phyloP scores from a whole-genome alignment of 2,113 vertebrate species.

The Antechinus stuartii region DNA sequence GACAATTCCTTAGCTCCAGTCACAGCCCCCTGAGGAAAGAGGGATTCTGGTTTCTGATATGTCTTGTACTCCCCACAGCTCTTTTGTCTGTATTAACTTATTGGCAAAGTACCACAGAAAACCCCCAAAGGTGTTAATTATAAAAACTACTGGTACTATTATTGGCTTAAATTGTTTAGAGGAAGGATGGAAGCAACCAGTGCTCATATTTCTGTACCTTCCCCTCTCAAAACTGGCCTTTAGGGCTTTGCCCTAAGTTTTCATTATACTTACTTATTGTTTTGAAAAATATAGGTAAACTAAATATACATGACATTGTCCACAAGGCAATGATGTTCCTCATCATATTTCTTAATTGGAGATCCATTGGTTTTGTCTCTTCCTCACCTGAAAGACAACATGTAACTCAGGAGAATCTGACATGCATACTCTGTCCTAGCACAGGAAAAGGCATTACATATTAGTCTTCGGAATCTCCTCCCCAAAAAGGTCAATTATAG shows the following conservation, averaged over 20 bases:
- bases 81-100: neutral
- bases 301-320: neutral
- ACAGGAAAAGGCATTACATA: neutral
- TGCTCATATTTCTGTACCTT: neutral
- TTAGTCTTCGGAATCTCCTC: neutral
- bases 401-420: neutral
- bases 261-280: neutral
- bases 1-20: neutral
- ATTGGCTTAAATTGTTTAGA: neutral
- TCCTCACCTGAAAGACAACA: neutral
- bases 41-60: neutral
- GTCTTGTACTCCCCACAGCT: neutral
- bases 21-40: neutral
- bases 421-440: too few relatives aligned
- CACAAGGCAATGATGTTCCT: neutral
- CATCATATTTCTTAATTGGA: neutral
- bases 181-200: neutral
- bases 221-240: neutral
- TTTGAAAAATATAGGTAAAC: fast-evolving
- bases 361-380: neutral
- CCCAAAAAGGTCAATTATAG: neutral
- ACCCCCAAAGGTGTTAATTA: neutral
- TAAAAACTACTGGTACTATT: neutral
- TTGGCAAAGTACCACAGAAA: neutral
- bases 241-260: too few relatives aligned